Percentiles rank a stretch among this genome's conserved stretches.
phyloP scores from a whole-genome alignment of 64 coral and sea anemone genomes.

The Hydrozoanthus tunicans region DNA sequence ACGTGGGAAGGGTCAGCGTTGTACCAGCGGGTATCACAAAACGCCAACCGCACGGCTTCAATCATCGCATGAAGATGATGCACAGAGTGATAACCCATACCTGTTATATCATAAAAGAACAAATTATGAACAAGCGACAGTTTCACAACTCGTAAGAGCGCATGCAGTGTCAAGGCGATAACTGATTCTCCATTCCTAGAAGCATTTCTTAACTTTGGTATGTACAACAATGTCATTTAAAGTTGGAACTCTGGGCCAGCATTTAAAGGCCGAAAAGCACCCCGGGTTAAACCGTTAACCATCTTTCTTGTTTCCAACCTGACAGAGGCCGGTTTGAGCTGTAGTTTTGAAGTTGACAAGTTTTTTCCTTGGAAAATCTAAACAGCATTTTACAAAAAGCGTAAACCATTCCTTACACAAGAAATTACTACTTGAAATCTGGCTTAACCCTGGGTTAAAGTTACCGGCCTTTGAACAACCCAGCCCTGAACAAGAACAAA shows the following conservation, averaged over 20 bases:
- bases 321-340: no score
- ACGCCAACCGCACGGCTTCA: conserved; percentile 80
- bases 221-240: neutral
- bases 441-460: no score
- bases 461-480: no score
- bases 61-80: conserved; percentile 78
- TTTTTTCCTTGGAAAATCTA: no score
- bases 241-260: neutral
- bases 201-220: neutral
- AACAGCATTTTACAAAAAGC: no score
- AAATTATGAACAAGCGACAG: neutral
- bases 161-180: no score
- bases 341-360: no score
- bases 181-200: conserved; percentile 58
- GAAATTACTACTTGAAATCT: no score
- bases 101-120: neutral
- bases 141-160: neutral
- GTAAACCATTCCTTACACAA: no score
- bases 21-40: conserved; percentile 88
- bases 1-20: conserved; percentile 81
- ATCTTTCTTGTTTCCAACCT: no score
- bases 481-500: no score
- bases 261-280: neutral
- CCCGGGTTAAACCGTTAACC: no score
- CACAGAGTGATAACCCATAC: conserved; percentile 74